Evolutionary conservation across 1,140 invertebrate species (phyloP).

Genomic region (Pseudomyrmex sp.): DNA sequence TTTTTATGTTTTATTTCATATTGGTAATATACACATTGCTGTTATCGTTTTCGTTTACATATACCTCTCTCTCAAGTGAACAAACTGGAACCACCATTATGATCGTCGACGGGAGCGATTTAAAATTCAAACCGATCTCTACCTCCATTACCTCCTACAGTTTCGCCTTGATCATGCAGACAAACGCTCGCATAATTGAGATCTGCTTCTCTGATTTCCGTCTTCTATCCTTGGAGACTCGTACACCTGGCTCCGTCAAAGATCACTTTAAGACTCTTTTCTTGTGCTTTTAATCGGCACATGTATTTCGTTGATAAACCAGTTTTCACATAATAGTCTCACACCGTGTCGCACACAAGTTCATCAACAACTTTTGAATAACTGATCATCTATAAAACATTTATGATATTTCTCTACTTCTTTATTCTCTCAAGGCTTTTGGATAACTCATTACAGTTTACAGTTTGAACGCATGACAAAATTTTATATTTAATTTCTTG

Average conservation of each 20-base stretch:
- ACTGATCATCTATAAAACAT: too few species aligned
- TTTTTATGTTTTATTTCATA: too few species aligned
- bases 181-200: constrained; percentile 46
- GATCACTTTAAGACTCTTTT: constrained; percentile 44
- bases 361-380: constrained; percentile 57
- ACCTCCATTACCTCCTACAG: constrained; percentile 35
- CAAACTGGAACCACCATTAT: not conserved
- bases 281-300: constrained; percentile 41
- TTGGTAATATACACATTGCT: too few species aligned
- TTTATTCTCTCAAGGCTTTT: too few species aligned
- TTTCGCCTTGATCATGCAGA: constrained; percentile 29
- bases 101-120: not conserved
- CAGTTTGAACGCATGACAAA: too few species aligned
- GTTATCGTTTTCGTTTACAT: too few species aligned
- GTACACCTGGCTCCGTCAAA: constrained; percentile 54
- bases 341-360: not conserved
- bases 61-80: not conserved
- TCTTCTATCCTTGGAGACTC: constrained; percentile 33
- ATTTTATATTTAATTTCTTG: too few species aligned
- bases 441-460: too few species aligned
- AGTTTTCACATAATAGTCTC: constrained; percentile 74
- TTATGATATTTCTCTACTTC: too few species aligned
- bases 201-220: constrained; percentile 66
- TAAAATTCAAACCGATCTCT: constrained; percentile 18
- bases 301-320: constrained; percentile 67